Conservation (phyloP, 2,888 invertebrate species). For the Gastracanthus pulcherrimus region DNA sequence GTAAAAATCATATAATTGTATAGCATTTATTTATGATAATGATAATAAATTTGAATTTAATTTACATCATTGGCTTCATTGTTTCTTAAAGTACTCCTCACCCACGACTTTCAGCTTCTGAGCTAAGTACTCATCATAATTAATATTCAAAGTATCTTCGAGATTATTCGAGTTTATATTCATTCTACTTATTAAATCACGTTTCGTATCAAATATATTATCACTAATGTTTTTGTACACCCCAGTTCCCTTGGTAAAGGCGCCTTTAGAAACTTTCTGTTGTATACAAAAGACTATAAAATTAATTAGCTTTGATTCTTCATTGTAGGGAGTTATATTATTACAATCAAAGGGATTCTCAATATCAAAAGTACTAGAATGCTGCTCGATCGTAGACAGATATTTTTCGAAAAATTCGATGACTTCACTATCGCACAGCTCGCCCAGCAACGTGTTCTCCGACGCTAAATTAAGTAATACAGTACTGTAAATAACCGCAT, state of each 20-base stretch:
- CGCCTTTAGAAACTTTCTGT: constrained; percentile 24
- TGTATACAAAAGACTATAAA: constrained; percentile 56
- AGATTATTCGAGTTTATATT: constrained; percentile 59
- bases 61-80: constrained; percentile 15
- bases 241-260: not conserved
- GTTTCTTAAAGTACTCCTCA: constrained; percentile 51
- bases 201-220: constrained; percentile 52
- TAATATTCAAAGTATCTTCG: constrained; percentile 60
- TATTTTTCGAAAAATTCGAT: constrained; percentile 38
- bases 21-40: constrained; percentile 55
- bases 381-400: constrained; percentile 23
- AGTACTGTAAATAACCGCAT: constrained; percentile 19
- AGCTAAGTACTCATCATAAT: constrained; percentile 64
- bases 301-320: constrained; percentile 73
- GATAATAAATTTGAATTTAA: constrained; percentile 52
- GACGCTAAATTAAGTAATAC: constrained; percentile 39
- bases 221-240: constrained; percentile 24
- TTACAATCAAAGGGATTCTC: constrained; percentile 80
- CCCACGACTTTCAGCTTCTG: constrained; percentile 61
- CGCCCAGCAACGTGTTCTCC: constrained; percentile 11
- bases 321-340: constrained; percentile 79
- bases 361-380: constrained; percentile 49
- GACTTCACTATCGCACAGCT: not conserved
- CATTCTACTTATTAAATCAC: constrained; percentile 58
- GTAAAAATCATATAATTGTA: constrained; percentile 54